Evolutionary conservation across 2,888 invertebrate species (phyloP).

Genomic region (Alviniconcha strummeri): DNA sequence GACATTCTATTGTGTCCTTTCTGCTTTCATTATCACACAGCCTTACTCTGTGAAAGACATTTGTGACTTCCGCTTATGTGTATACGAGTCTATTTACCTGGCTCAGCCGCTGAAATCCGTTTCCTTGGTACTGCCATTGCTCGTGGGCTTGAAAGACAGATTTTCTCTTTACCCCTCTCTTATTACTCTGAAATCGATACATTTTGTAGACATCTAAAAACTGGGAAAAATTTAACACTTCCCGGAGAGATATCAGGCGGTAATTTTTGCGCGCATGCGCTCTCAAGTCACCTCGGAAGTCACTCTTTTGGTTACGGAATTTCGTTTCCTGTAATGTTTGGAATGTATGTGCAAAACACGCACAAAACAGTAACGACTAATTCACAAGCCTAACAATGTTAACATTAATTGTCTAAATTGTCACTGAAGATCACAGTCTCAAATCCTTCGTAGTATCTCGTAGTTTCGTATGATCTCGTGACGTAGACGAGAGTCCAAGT

Average conservation of each 20-base stretch:
- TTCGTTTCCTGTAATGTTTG: neutral
- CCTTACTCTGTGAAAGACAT: conserved; percentile 1
- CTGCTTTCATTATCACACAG: conserved; percentile 36
- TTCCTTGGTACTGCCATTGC: conserved; percentile 62
- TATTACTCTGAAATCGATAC: conserved; percentile 41
- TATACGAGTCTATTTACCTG: conserved; percentile 49
- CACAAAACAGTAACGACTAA: neutral
- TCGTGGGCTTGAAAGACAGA: conserved; percentile 57
- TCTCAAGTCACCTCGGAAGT: neutral
- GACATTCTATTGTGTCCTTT: conserved; percentile 27
- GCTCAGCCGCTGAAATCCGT: conserved; percentile 54
- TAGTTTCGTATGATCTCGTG: conserved; percentile 31
- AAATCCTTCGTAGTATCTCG: neutral
- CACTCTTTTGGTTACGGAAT: conserved; percentile 13
- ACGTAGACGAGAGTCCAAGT: conserved; percentile 21
- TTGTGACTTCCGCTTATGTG: neutral
- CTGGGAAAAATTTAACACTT: conserved; percentile 24
- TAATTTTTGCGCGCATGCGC: conserved; percentile 57
- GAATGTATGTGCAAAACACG: neutral
- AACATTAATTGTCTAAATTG: neutral
- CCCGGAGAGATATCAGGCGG: conserved; percentile 35
- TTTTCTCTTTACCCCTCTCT: conserved; percentile 47
- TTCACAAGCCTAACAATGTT: neutral
- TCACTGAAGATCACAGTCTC: too few species aligned
- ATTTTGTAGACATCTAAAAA: conserved; percentile 31